Evolutionary conservation across 2,797 vertebrate species (phyloP).

Genomic region (Spatula clypeata): DNA sequence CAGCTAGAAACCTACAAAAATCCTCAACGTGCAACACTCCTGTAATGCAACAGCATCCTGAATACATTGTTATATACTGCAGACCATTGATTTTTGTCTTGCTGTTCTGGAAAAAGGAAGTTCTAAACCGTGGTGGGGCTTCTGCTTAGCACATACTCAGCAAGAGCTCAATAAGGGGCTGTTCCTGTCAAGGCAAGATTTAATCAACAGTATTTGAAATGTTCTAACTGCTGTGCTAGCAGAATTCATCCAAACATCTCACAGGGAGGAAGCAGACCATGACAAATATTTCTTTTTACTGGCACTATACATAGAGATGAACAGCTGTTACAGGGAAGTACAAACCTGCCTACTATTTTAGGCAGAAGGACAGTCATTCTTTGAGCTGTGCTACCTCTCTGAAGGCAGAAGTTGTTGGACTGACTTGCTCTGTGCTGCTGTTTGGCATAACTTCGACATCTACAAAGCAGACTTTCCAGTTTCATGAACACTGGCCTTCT

Average conservation of each 20-base stretch:
- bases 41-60: neutral
- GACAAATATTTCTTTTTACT: conserved; percentile 71
- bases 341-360: conserved; percentile 67
- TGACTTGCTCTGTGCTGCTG: neutral
- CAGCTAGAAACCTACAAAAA: neutral
- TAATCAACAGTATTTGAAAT: conserved; percentile 29
- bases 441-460: neutral
- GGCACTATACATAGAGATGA: conserved; percentile 28
- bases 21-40: neutral
- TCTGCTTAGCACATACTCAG: neutral
- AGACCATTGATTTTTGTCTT: conserved; percentile 8
- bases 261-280: conserved; percentile 21
- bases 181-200: conserved; percentile 31
- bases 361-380: conserved; percentile 48
- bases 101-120: neutral
- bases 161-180: conserved; percentile 10
- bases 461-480: conserved; percentile 48
- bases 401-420: neutral
- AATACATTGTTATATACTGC: neutral
- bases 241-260: conserved; percentile 53
- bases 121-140: neutral
- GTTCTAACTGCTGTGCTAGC: conserved; percentile 43
- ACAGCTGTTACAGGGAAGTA: conserved; percentile 60
- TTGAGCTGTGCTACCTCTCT: conserved; percentile 1
- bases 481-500: conserved; percentile 56